These are phyloP conservation scores for Eilema sororculum DNA, from an alignment of 2,888 invertebrate genomes.

Conservation along the genomic window DNA sequence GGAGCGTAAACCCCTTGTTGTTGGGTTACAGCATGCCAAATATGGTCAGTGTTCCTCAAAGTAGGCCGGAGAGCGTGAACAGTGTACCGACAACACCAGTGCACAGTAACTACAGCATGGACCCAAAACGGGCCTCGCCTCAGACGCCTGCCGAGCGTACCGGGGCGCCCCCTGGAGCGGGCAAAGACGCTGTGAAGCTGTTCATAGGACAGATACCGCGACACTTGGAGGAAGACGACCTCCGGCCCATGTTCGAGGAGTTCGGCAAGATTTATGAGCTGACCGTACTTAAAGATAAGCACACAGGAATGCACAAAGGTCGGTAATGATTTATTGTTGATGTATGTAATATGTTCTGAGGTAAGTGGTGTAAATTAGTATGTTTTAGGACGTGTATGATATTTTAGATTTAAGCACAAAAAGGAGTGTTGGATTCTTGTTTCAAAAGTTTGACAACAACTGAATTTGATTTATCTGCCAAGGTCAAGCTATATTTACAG, in stretches of 20 bases:
- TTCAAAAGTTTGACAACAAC: conserved; percentile 2
- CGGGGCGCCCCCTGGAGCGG: conserved; percentile 80
- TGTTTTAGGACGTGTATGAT: not conserved
- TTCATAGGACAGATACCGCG: conserved; percentile 98
- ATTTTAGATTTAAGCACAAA: not conserved
- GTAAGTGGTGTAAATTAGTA: not conserved
- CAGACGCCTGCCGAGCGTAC: conserved; percentile 79
- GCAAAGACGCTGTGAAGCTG: conserved; percentile 91
- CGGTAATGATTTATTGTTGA: conserved; percentile 63
- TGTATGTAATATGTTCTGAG: conserved; percentile 36
- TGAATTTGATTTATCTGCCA: not conserved
- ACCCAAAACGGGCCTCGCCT: conserved; percentile 66
- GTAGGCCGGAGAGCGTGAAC: conserved; percentile 56
- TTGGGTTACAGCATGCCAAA: conserved; percentile 73
- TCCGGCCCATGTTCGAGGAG: conserved; percentile 96
- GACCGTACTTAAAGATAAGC: conserved; percentile 97
- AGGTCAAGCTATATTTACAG: conserved; percentile 13
- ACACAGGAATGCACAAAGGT: conserved; percentile 98
- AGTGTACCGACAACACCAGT: conserved; percentile 83
- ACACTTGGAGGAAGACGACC: conserved; percentile 94
- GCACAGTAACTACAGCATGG: conserved; percentile 59
- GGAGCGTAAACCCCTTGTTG: conserved; percentile 74
- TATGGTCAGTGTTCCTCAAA: conserved; percentile 57
- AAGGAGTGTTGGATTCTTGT: not conserved
- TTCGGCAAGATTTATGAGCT: conserved; percentile 98